Conservation (phyloP, 2,113 vertebrate genomes). For the Pteruthius melanotis region DNA sequence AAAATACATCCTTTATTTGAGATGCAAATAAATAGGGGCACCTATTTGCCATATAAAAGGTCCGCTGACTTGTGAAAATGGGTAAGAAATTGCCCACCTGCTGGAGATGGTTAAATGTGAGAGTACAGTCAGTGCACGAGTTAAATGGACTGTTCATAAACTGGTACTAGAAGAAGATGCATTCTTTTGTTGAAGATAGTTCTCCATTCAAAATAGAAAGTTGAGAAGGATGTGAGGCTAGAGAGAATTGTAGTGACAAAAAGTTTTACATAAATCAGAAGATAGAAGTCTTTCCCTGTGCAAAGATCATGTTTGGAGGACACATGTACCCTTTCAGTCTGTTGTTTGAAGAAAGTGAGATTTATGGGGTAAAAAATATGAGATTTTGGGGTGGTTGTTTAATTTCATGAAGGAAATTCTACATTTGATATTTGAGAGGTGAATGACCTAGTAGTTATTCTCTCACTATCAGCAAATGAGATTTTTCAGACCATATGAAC, state of each 20-base stretch:
- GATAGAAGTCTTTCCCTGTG: not conserved
- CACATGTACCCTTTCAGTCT: not conserved
- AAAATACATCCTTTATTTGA: not conserved
- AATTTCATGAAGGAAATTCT: not conserved
- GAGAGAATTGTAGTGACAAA: not conserved
- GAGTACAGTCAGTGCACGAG: not conserved
- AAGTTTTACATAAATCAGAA: not conserved
- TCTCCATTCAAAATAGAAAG: not conserved
- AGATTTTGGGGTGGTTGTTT: not conserved
- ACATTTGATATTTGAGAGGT: not conserved
- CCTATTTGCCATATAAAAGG: not conserved
- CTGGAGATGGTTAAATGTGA: not conserved
- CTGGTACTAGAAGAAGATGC: not conserved
- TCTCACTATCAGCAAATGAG: not conserved
- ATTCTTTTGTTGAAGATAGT: not conserved
- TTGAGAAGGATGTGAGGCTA: not conserved
- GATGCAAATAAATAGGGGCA: not conserved
- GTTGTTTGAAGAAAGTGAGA: not conserved
- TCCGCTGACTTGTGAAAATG: not conserved
- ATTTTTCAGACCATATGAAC: not conserved
- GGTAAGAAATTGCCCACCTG: not conserved
- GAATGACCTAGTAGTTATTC: not conserved
- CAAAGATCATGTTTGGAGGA: not conserved
- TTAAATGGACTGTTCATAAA: not conserved
- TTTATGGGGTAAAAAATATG: not conserved